Conservation (phyloP, 2,113 vertebrate genomes). For the Sus scrofa region T2T-Sscrofa CM000818.6:40146501-40147000, state of each 20-base stretch:
- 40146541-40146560: not conserved
- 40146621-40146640: not conserved
- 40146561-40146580: not conserved
- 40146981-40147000: not conserved
- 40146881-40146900: not conserved
- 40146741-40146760: too few species aligned
- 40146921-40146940: not conserved
- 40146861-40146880: not conserved
- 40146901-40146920: not conserved
- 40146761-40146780: not conserved
- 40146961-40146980: not conserved
- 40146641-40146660: not conserved
- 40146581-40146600: not conserved
- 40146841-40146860: not conserved
- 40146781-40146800: constrained; percentile 15
- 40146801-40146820: not conserved
- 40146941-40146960: not conserved
- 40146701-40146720: not conserved
- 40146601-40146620: not conserved
- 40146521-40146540: not conserved
- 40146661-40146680: not conserved
- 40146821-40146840: constrained; percentile 27
- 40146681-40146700: not conserved
- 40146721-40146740: too few species aligned
- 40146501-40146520: constrained; percentile 35